Evolutionary conservation across 1,140 invertebrate genomes (phyloP), one percentile per base, ranked within the genome.

Genomic region (Cyclargus thomasi): DNA sequence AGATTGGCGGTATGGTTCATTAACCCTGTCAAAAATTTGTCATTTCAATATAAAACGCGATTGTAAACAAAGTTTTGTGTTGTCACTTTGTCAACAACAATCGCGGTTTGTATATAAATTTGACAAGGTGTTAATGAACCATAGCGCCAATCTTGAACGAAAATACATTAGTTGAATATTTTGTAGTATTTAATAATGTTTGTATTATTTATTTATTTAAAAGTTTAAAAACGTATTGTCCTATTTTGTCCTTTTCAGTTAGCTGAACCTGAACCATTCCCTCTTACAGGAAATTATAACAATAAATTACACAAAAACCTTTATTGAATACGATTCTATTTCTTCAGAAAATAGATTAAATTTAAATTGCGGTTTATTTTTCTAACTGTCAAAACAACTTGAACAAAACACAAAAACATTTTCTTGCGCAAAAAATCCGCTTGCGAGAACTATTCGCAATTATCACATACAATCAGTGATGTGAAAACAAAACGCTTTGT

Each of bases 401-500:
- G 16, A 20, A 4, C 1, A 14, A n/a, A n/a, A 22, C 29, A 62
- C 29, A 63, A 18, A 14, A 36, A 39, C 22, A 62, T 62, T 10
- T 22, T 14, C 11, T 29, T 22, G 16, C 17, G 21, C 59, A 62
- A 62, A 22, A 21, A 14, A n/a, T 29, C 59, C 59, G 20, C 16
- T 29, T 36, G 10, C n/a, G 29, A 35, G 17, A 36, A 39, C 35
- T 64, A 35, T 39, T 39, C 16, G 16, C 36, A 64, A 64, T 64
- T 64, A 64, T 64, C 63, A 64, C 29, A 59, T 17, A 57, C 23
- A 14, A 66, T 57, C 64, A 53, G 21, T 65, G 22, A 64, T 66
- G 55, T 59, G 53, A 57, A 66, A 64, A 64, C 36, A 66, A 70
- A 72, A 71, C 72, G 74, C 76, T 79, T 81, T 82, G 82, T 87